Conservation (phyloP, 2,888 invertebrate genomes). For the Micropterix aruncella region DNA sequence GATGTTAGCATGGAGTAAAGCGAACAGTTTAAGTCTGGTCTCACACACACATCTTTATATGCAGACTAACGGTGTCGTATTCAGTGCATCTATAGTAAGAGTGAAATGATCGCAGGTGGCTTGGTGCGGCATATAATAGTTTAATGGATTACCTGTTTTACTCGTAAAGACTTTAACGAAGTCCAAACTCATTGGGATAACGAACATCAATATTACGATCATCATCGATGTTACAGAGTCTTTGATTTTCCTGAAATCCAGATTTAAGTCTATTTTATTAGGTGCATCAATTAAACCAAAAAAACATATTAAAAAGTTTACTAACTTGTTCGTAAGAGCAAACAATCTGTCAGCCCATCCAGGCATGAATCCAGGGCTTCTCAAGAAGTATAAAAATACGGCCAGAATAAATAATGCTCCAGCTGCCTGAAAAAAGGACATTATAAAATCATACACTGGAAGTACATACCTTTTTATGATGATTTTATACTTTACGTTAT, state of each 20-base stretch:
- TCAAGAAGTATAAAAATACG: slow-evolving; percentile 77
- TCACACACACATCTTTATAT: too few species aligned
- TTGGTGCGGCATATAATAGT: too few species aligned
- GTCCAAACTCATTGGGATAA: slow-evolving; percentile 66
- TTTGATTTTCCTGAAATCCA: slow-evolving; percentile 46
- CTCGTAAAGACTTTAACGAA: slow-evolving; percentile 53
- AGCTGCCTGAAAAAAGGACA: slow-evolving; percentile 29
- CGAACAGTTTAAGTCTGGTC: too few species aligned
- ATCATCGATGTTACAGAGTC: slow-evolving; percentile 75
- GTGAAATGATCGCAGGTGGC: too few species aligned
- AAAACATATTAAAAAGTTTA: slow-evolving; percentile 5
- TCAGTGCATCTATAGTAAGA: too few species aligned
- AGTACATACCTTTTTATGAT: too few species aligned
- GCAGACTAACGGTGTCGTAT: too few species aligned
- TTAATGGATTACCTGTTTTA: slow-evolving; percentile 12
- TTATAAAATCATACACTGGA: too few species aligned
- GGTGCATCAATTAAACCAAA: background rate
- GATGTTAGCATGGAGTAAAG: too few species aligned
- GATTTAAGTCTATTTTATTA: too few species aligned
- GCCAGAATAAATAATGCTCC: slow-evolving; percentile 62
- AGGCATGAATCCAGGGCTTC: slow-evolving; percentile 73
- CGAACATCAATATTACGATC: slow-evolving; percentile 69
- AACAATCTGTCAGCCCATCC: slow-evolving; percentile 68
- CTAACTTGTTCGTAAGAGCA: slow-evolving; percentile 47
- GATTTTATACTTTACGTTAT: too few species aligned